Percentiles rank a stretch among this genome's conserved stretches.
phyloP scores from a whole-genome alignment of 2,797 vertebrate species.

The Sebastes kiyomatsui region DNA sequence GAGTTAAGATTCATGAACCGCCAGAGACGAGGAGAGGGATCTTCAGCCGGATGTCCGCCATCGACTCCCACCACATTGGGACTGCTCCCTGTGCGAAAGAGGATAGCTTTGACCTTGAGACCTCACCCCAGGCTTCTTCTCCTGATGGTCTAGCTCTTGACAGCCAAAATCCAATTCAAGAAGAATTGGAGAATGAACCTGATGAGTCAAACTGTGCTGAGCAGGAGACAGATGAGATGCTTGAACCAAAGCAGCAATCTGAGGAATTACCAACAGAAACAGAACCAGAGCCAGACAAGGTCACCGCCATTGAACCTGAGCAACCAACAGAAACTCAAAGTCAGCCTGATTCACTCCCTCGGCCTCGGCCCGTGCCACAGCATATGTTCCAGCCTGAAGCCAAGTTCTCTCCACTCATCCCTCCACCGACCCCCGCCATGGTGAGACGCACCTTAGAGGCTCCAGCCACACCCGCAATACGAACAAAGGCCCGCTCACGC shows the following conservation, averaged over 20 bases:
- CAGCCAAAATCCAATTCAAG: conserved; percentile 52
- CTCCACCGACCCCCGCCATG: conserved; percentile 72
- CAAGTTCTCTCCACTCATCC: conserved; percentile 42
- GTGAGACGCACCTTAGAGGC: conserved; percentile 71
- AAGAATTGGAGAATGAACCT: conserved; percentile 50
- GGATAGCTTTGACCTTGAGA: conserved; percentile 84
- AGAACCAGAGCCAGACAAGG: conserved; percentile 18
- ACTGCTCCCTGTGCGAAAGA: conserved; percentile 84
- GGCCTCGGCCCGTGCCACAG: conserved; percentile 8
- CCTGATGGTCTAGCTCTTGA: conserved; percentile 77
- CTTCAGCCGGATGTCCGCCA: conserved; percentile 85
- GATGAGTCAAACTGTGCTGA: conserved; percentile 35
- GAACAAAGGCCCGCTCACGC: conserved; percentile 71
- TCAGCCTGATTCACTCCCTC: conserved; percentile 11
- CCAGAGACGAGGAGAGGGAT: conserved; percentile 75
- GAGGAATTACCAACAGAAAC: conserved; percentile 35
- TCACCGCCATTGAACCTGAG: conserved; percentile 20
- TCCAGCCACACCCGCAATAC: conserved; percentile 41
- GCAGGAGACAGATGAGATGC: conserved; percentile 21
- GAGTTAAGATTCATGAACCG: conserved; percentile 84
- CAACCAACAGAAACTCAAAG: conserved; percentile 22
- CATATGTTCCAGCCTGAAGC: conserved; percentile 21
- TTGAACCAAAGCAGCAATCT: conserved; percentile 25
- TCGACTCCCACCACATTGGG: conserved; percentile 83
- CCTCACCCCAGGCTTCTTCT: conserved; percentile 43